These are phyloP conservation scores for Epiblema foenella DNA, from an alignment of 2,888 invertebrate species.

Conservation along the genomic window DNA sequence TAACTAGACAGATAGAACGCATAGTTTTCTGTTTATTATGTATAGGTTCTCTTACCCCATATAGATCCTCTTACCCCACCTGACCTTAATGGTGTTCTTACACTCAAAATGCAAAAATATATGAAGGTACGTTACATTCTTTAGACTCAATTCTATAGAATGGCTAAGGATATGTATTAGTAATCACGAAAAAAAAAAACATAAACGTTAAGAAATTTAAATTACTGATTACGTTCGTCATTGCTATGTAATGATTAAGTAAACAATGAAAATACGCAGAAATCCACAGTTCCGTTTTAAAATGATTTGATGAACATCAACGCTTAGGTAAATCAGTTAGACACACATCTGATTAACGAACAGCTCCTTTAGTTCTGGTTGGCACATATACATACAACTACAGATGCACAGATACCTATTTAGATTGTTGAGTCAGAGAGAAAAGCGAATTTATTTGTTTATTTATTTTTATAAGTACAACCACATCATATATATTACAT, in stretches of 20 bases:
- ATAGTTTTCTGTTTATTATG: no score
- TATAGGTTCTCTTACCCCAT: no score
- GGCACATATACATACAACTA: background rate
- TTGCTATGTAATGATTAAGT: background rate
- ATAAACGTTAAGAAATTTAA: background rate
- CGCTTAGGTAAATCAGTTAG: slow-evolving; percentile 6
- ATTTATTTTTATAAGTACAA: no score
- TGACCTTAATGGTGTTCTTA: no score
- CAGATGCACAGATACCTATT: background rate
- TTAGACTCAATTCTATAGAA: no score
- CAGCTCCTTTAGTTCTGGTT: slow-evolving; percentile 1
- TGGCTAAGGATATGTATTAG: background rate
- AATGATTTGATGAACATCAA: background rate
- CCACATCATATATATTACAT: no score
- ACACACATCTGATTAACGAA: slow-evolving; percentile 6
- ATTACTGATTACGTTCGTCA: background rate
- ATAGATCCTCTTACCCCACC: no score
- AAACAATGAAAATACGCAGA: background rate
- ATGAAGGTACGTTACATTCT: no score
- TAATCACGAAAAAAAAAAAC: background rate
- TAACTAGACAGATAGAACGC: no score
- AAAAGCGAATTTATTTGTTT: no score
- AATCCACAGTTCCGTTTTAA: background rate
- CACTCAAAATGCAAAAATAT: no score
- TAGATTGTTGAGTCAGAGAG: no score